phyloP scores from a whole-genome alignment of 2,113 vertebrate genomes.

The Gymnogyps californianus region DNA sequence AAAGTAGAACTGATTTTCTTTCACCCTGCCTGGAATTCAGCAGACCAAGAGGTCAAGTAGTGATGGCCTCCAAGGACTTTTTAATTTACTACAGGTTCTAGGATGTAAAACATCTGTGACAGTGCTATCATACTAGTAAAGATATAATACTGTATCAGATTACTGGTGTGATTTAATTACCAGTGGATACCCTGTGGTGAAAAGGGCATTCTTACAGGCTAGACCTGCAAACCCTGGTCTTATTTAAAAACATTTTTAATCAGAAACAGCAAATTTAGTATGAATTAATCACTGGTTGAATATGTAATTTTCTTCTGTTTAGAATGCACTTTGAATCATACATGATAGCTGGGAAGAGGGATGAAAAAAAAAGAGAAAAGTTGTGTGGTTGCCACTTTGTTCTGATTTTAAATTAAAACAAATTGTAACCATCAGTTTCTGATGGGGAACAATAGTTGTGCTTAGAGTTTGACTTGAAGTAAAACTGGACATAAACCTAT shows the following conservation, averaged over 20 bases:
- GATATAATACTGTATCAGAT: background rate
- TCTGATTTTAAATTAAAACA: background rate
- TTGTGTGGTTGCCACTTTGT: background rate
- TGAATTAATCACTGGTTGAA: background rate
- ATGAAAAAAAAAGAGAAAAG: background rate
- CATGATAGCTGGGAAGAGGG: background rate
- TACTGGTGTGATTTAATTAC: conserved; percentile 18
- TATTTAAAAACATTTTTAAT: background rate
- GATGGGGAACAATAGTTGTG: background rate
- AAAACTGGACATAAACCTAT: background rate
- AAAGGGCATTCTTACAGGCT: background rate
- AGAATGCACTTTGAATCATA: background rate
- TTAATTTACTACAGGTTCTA: conserved; percentile 23
- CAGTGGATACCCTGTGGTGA: background rate
- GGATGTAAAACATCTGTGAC: background rate
- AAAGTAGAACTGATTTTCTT: background rate
- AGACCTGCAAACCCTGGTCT: background rate
- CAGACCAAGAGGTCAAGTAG: conserved; percentile 20
- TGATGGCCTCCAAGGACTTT: background rate
- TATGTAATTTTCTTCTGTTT: background rate
- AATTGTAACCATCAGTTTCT: background rate
- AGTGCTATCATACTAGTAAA: background rate
- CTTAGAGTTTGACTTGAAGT: background rate
- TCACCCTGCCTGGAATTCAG: background rate
- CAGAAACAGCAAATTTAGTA: background rate